Evolutionary conservation across 2,797 vertebrate species (phyloP), one percentile per base, ranked within the genome.

Genomic region (Sebastes baramenuke): DNA sequence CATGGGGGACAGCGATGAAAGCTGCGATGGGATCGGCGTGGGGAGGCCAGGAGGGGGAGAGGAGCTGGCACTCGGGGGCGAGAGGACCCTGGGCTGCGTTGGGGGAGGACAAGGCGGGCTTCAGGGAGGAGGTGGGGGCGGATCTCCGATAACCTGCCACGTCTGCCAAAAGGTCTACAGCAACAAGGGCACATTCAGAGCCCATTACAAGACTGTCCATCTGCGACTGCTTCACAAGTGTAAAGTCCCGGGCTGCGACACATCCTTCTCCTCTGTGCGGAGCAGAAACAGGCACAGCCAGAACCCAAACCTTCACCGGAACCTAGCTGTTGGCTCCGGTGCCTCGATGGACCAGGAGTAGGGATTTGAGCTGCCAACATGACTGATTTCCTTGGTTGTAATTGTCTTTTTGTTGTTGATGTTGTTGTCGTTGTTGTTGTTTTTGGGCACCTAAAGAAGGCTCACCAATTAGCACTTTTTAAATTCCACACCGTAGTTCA

Each of bases 151-250:
- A 70, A 97, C 97, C 32, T 99, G 98, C 91, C 97, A 99, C 24
- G 92, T 99, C 87, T 99, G 98, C 92, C 97, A 98, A 92, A 99
- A 99, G 95, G 97, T 96, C 25, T 99, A 99, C 69, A 98, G 98
- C 90, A 99, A 99, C 94, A 98, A 98, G 93, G 98, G 98, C 85
- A 98, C 98, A 8, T 99, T 99, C 91, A 95, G 97, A 86, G 98
- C 98, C 79, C 98, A 99, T 94, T 99, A 99, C 93, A 99, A 99
- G 94, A 99, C 98, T 2, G 98, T 99, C 55, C 98, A 99, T 87
- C 97, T 99, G 60, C 96, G 97, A 65, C 96, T 99, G 81, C 97
- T 99, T 38, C 98, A 99, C 90, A 98, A 97, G 72, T 99, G 98
- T 94, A 99, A 98, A 92, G 95, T 99, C 59, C 97, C 97, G 0